Conservation (phyloP, 2,113 vertebrate species). For the Scartelaos histophorus region DNA sequence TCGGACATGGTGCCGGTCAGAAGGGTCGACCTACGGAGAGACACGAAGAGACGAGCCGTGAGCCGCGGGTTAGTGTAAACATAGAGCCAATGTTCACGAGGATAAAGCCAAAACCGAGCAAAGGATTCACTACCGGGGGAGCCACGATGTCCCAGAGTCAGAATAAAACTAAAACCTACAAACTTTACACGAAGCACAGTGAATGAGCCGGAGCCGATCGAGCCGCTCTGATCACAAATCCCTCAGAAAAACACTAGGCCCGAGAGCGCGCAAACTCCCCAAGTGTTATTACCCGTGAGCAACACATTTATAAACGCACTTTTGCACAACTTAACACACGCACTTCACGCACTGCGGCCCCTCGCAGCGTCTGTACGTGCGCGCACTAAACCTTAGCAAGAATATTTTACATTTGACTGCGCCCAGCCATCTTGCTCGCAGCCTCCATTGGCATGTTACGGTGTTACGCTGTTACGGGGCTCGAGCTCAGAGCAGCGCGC, state of each 20-base stretch:
- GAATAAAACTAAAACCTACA: neutral
- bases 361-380: conserved; percentile 29
- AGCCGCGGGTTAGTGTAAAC: neutral
- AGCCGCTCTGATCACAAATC: conserved; percentile 34
- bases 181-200: neutral
- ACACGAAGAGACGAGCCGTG: neutral
- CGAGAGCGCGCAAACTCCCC: conserved; percentile 24
- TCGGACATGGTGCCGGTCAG: conserved; percentile 90
- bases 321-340: neutral
- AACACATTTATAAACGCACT: conserved; percentile 18
- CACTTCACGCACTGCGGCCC: conserved; percentile 9
- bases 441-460: conserved; percentile 74
- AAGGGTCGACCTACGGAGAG: conserved; percentile 80
- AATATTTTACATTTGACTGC: conserved; percentile 76
- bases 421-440: conserved; percentile 77
- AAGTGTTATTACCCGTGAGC: neutral
- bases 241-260: conserved; percentile 37
- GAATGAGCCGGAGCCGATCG: conserved; percentile 16
- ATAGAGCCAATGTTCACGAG: neutral
- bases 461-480: conserved; percentile 61
- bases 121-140: neutral
- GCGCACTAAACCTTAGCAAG: conserved; percentile 43
- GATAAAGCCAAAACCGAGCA: neutral
- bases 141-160: neutral
- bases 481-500: conserved; percentile 29